Conservation (phyloP, 2,113 vertebrate genomes). For the Chlamydotis undulata region DNA sequence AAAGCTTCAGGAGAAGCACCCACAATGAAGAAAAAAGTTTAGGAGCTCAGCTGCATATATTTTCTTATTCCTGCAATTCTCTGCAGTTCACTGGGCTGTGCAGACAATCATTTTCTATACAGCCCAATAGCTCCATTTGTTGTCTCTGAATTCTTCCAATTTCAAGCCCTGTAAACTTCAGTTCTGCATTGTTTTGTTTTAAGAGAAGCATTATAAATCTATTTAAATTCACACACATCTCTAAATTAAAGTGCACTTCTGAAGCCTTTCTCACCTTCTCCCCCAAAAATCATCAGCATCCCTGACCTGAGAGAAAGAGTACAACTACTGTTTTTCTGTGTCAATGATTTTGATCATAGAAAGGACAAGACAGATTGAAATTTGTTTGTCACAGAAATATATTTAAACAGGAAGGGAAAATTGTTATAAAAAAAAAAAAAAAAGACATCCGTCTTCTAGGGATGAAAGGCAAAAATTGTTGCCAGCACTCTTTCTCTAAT, state of each 20-base stretch:
- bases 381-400: not conserved
- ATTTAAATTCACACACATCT: not conserved
- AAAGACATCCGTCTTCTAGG: not conserved
- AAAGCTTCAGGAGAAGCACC: not conserved
- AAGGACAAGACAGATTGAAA: not conserved
- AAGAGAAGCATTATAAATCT: not conserved
- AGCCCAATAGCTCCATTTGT: conserved; percentile 36
- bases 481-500: not conserved
- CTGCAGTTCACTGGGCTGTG: conserved; percentile 29
- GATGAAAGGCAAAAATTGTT: not conserved
- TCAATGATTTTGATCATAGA: not conserved
- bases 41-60: not conserved
- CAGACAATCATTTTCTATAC: conserved; percentile 34
- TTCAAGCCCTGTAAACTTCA: conserved; percentile 35
- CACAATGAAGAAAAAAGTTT: not conserved
- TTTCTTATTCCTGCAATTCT: conserved; percentile 15
- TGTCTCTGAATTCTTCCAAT: conserved; percentile 23
- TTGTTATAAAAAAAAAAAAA: not conserved
- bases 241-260: not conserved
- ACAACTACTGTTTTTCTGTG: not conserved
- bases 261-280: not conserved
- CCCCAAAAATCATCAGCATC: not conserved
- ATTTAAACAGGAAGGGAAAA: not conserved
- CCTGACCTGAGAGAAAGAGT: not conserved
- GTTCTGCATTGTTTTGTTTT: conserved; percentile 16